Evolutionary conservation across 2,113 vertebrate species (phyloP).

Genomic region (Bufo bufo): DNA sequence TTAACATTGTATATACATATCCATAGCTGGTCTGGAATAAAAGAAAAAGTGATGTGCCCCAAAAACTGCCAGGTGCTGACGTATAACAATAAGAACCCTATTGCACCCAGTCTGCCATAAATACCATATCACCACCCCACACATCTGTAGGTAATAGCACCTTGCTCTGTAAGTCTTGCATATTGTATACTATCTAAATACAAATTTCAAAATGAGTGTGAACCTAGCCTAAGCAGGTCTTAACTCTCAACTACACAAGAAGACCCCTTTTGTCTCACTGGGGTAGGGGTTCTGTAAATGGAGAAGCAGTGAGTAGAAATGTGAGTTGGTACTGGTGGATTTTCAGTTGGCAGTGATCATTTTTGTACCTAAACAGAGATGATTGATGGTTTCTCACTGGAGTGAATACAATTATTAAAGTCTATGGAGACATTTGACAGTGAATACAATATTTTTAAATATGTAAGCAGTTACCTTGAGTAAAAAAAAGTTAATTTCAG

Average conservation of each 20-base stretch:
- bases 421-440: too few relatives aligned
- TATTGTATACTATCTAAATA: not conserved
- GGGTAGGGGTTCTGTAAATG: not conserved
- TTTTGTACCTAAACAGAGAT: not conserved
- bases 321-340: not conserved
- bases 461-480: too few relatives aligned
- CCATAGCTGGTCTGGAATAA: not conserved
- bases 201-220: not conserved
- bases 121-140: not conserved
- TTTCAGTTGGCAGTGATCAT: not conserved
- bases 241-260: not conserved
- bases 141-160: not conserved
- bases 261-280: not conserved
- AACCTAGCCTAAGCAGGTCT: not conserved
- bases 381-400: not conserved
- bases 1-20: not conserved
- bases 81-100: not conserved
- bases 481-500: too few relatives aligned
- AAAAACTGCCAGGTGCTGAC: not conserved
- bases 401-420: not conserved
- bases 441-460: too few relatives aligned
- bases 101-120: not conserved
- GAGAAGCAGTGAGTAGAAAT: not conserved
- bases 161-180: not conserved
- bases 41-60: not conserved